Evolutionary conservation across 2,888 invertebrate genomes (phyloP), one percentile per base, ranked within the genome.

Genomic region (Amorpha juglandis): DNA sequence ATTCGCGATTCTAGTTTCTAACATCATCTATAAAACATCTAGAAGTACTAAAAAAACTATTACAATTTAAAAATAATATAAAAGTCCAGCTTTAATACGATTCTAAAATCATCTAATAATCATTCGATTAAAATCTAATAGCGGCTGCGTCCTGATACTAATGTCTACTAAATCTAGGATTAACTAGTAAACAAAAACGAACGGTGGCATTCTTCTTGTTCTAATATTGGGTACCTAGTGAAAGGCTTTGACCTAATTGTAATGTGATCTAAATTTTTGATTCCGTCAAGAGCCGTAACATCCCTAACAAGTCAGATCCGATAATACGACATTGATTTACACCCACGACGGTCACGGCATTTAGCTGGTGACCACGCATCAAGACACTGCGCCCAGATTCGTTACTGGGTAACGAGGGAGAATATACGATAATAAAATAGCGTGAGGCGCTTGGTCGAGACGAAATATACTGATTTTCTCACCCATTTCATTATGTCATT

Each of bases 361-460:
- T 58, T 42, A 19, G 19, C 58, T 42, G 58, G 58, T 58, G 58
- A 58, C 63, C 63, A 63, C 48, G 11, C 48, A 12, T 42, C n/a
- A 8, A 19, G 58, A 42, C 19, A 9, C 50, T 50, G 19, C 9
- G 1, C 19, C 50, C 9, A 48, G 6, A 4, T 4, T 16, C 8
- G 1, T 16, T 7, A 6, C 16, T 6, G 48, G 1, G 1, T 6
- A 12, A 45, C 45, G 45, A 1, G 38, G 2, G 7, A 11, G 45
- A 45, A 45, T 42, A 8, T 42, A 9, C 45, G 14, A 38, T 38
- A 38, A 9, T 2, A 9, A 38, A 9, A 38, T 38, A 38, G 9
- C 38, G 7, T 7, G 9, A 45, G 45, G 14, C 45, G 45, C 14
- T 45, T 45, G 38, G 38, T 38, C 8, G 27, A 27, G 27, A 27